Percentiles rank a stretch among this genome's conserved stretches.
These are phyloP conservation scores for Drosophila hamatofila DNA, from an alignment of 2,888 invertebrate species.

Conservation along the genomic window DNA sequence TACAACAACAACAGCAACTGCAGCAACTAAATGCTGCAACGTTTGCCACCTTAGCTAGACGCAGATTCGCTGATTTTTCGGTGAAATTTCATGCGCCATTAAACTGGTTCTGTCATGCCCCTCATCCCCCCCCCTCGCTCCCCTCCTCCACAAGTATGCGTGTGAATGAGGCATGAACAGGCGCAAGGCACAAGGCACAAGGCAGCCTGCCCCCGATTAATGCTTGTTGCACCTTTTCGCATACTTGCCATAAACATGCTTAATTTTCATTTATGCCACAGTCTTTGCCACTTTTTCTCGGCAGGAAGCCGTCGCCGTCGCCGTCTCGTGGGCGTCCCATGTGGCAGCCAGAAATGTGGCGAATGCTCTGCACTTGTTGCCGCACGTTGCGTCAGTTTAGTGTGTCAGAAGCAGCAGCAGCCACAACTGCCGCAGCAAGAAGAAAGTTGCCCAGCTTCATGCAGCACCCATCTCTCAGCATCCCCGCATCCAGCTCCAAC, in stretches of 20 bases:
- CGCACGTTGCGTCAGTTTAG: constrained; percentile 81
- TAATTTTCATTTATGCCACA: constrained; percentile 75
- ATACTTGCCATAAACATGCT: constrained; percentile 66
- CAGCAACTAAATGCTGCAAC: constrained; percentile 29
- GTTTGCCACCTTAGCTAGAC: constrained; percentile 63
- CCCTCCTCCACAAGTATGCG: constrained; percentile 25
- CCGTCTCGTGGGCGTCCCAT: constrained; percentile 68
- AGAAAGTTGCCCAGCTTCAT: constrained; percentile 70
- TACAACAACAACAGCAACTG: constrained; percentile 10
- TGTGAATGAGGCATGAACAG: constrained; percentile 61
- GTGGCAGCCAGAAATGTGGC: constrained; percentile 32
- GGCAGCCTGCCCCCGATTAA: constrained; percentile 15
- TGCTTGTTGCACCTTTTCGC: constrained; percentile 28
- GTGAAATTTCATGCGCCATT: constrained; percentile 82
- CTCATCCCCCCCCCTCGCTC: neutral
- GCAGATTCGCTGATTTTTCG: constrained; percentile 75
- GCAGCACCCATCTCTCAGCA: constrained; percentile 8
- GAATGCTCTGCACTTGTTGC: constrained; percentile 73
- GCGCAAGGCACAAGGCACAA: constrained; percentile 1
- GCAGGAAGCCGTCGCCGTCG: constrained; percentile 64
- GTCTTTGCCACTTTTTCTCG: constrained; percentile 54
- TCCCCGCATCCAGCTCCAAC: neutral
- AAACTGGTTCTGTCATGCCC: constrained; percentile 76
- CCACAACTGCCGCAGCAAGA: constrained; percentile 39
- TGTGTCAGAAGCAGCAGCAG: constrained; percentile 74